Percentiles rank a stretch among this genome's conserved stretches.
Conservation (phyloP, 2,888 invertebrate species). For the Parelbella ahira region DNA sequence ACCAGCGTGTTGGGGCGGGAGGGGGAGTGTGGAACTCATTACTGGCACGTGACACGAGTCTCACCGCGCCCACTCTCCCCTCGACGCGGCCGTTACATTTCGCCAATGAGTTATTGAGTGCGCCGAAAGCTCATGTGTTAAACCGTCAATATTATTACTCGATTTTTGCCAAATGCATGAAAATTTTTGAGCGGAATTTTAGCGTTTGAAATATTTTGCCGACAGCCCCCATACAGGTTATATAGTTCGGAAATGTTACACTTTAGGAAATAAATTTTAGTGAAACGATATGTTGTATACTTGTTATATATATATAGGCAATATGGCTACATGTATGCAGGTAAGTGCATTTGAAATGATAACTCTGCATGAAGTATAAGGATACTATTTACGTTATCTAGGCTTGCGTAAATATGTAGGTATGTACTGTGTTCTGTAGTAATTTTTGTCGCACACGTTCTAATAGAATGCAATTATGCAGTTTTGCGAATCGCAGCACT, state of each 20-base stretch:
- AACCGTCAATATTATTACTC: slow-evolving; percentile 42
- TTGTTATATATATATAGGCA: too few relatives aligned
- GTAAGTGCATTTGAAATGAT: too few relatives aligned
- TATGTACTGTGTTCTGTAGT: too few relatives aligned
- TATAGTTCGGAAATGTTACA: slow-evolving; percentile 24
- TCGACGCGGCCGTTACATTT: slow-evolving; percentile 49
- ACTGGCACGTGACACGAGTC: slow-evolving; percentile 75
- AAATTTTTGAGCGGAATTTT: slow-evolving; percentile 20
- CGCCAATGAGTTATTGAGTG: slow-evolving; percentile 78
- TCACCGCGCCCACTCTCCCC: slow-evolving; percentile 55
- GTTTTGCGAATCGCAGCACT: slow-evolving; percentile 36
- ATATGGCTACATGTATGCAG: too few relatives aligned
- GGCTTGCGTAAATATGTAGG: too few relatives aligned
- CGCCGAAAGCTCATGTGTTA: slow-evolving; percentile 65
- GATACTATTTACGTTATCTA: too few relatives aligned
- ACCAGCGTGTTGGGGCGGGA: slow-evolving; percentile 44
- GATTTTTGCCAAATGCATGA: slow-evolving; percentile 26
- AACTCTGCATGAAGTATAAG: too few relatives aligned
- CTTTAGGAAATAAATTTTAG: slow-evolving; percentile 13
- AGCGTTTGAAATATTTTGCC: slow-evolving; percentile 17
- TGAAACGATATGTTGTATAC: slow-evolving; percentile 1
- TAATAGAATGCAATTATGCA: slow-evolving; percentile 7
- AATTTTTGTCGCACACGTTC: too few relatives aligned
- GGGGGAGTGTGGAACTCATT: slow-evolving; percentile 70
- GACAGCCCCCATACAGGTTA: slow-evolving; percentile 14